Base-by-base conservation (phyloP, 92 coral and sea anemone species). In the Phymanthus crucifer region DNA sequence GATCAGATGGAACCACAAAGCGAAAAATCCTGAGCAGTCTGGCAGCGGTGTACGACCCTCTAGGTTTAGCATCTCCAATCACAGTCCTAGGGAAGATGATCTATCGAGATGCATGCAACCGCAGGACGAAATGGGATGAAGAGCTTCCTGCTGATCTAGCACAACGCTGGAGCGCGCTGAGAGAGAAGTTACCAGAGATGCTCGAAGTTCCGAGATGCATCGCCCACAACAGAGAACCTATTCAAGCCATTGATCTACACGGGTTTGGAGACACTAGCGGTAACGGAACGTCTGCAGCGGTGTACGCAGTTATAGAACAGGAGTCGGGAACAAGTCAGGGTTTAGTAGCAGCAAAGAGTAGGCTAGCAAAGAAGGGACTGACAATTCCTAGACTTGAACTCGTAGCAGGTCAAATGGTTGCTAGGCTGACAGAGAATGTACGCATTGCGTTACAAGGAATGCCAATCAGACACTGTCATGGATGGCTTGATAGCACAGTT, bases 11-110 rank as follows among this genome's bases (percentile, higher is more conserved):
- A 40, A 76, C 81, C 14, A 88, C 91, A 0, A 88, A 78, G 45
- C 67, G 87, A 16, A 86, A 87, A 38, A 72, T 87, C 8, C 76
- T 87, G 29, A 80, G 79, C 29, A 83, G 78, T 21, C 77, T 83
- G 12, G 81, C 87, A 0, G 73, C 52, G 40, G 77, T 85, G 75
- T 85, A 85, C 70, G 92, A 89, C 68, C 90, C 89, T 48, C 78
- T 89, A 0, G 92, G 90, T 0, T 73, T 89, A 1, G 66, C 66
- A 9, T 56, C 91, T 7, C 85, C 87, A 10, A 43, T 58, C 64
- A 83, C 69, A 52, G 17, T 52, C 11, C 17, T 52, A 7, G 61
- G 61, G n/a, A 52, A 52, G n/a, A n/a, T n/a, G n/a, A n/a, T n/a
- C n/a, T n/a, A 47, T 74, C 54, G 61, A 0, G 77, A 72, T 29